Percentiles rank a stretch among this genome's conserved stretches.
Evolutionary conservation across 2,797 vertebrate genomes (phyloP).

Genomic region (Ciconia nigra): DNA sequence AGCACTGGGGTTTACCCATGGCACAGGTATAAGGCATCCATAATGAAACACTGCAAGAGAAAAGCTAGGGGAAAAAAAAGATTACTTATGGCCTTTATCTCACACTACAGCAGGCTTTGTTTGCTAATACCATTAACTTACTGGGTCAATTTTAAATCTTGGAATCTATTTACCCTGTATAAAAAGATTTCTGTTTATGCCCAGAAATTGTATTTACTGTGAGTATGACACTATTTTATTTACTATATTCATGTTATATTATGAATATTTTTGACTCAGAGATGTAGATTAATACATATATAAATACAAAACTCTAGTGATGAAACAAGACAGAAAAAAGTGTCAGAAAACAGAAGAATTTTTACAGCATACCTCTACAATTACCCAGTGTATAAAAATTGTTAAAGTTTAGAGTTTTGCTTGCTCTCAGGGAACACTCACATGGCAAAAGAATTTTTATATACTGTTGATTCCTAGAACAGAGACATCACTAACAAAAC

Average conservation of each 20-base stretch:
- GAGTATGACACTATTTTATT: not conserved
- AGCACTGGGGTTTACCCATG: not conserved
- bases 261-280: not conserved
- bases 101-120: slow-evolving; percentile 14
- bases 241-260: not conserved
- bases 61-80: not conserved
- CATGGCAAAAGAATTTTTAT: not conserved
- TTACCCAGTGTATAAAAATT: not conserved
- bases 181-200: not conserved
- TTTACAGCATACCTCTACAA: not conserved
- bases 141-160: not conserved
- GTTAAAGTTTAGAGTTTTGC: not conserved
- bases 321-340: not conserved
- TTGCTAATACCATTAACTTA: slow-evolving; percentile 17
- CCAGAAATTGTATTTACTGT: not conserved
- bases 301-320: not conserved
- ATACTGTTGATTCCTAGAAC: not conserved
- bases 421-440: not conserved
- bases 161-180: not conserved
- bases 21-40: not conserved
- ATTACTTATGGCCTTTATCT: slow-evolving; percentile 29
- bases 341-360: not conserved
- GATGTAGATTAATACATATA: not conserved
- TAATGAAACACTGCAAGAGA: slow-evolving; percentile 16
- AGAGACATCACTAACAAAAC: not conserved